Evolutionary conservation across 1,140 invertebrate genomes (phyloP).

Genomic region (Yoshiicerus persimilis): DNA sequence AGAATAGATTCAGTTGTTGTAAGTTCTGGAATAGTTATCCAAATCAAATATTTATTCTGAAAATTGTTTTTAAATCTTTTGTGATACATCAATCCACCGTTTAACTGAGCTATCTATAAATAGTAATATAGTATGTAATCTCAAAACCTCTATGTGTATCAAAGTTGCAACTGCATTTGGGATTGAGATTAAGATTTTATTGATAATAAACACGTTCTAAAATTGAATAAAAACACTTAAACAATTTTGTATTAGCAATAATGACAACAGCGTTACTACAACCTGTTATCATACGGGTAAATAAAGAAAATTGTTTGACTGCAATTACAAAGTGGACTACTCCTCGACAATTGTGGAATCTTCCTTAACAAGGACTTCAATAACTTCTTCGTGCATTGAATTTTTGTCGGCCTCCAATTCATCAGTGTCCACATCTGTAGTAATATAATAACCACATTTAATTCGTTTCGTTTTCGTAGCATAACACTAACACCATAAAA

Average conservation of each 20-base stretch:
- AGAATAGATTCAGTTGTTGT: not conserved
- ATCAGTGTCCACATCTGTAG: constrained; percentile 87
- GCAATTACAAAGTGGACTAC: constrained; percentile 34
- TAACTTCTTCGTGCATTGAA: constrained; percentile 90
- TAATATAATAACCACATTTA: constrained; percentile 51
- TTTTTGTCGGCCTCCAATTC: constrained; percentile 78
- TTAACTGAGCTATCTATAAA: not conserved
- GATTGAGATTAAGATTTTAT: not conserved
- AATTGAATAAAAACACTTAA: not conserved
- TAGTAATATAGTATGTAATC: not conserved
- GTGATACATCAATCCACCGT: not conserved
- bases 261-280: not conserved
- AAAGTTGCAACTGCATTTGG: not conserved
- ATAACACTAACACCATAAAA: no score
- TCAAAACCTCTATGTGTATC: not conserved
- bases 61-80: not conserved
- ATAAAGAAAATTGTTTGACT: not conserved
- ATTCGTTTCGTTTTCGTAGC: no score
- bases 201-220: not conserved
- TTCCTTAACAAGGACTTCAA: constrained; percentile 98
- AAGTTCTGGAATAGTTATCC: not conserved
- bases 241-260: not conserved
- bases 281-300: not conserved
- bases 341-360: constrained; percentile 78
- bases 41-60: not conserved